These are phyloP conservation scores for Parnassius orleans DNA, from an alignment of 2,888 invertebrate genomes.

Conservation along the genomic window DNA sequence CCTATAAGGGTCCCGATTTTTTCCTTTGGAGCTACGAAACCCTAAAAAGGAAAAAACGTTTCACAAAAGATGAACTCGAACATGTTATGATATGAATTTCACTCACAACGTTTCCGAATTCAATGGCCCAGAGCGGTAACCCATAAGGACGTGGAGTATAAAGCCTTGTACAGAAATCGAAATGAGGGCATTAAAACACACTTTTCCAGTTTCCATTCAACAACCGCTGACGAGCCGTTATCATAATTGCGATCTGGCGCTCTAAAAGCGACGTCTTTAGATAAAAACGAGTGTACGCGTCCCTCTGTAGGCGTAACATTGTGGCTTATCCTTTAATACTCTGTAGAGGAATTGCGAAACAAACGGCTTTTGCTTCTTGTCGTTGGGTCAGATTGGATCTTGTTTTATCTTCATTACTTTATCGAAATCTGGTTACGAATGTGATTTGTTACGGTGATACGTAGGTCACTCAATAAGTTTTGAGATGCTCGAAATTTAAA, in stretches of 20 bases:
- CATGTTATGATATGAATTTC: too few relatives aligned
- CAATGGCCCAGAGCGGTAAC: background rate
- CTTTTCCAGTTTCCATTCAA: constrained; percentile 17
- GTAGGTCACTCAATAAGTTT: too few relatives aligned
- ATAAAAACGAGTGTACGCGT: constrained; percentile 13
- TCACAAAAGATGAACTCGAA: too few relatives aligned
- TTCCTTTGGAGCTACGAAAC: too few relatives aligned
- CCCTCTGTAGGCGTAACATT: constrained; percentile 17
- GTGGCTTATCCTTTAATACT: constrained; percentile 21
- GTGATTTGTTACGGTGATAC: too few relatives aligned
- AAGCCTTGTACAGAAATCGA: constrained; percentile 9
- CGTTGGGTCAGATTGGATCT: constrained; percentile 9
- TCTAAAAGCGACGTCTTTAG: constrained; percentile 18
- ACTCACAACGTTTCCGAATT: background rate
- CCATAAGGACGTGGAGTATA: background rate
- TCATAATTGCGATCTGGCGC: constrained; percentile 22
- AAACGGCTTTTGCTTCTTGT: constrained; percentile 5
- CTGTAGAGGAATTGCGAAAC: constrained; percentile 12
- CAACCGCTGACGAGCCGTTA: constrained; percentile 4
- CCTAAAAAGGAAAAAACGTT: too few relatives aligned
- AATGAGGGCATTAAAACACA: constrained; percentile 4
- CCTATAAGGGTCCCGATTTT: too few relatives aligned
- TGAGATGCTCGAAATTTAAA: too few relatives aligned
- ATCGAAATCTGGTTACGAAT: background rate
- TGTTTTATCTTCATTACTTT: background rate